Evolutionary conservation across 2,888 invertebrate species (phyloP).

Genomic region (Hirtodrosophila confusa): DNA sequence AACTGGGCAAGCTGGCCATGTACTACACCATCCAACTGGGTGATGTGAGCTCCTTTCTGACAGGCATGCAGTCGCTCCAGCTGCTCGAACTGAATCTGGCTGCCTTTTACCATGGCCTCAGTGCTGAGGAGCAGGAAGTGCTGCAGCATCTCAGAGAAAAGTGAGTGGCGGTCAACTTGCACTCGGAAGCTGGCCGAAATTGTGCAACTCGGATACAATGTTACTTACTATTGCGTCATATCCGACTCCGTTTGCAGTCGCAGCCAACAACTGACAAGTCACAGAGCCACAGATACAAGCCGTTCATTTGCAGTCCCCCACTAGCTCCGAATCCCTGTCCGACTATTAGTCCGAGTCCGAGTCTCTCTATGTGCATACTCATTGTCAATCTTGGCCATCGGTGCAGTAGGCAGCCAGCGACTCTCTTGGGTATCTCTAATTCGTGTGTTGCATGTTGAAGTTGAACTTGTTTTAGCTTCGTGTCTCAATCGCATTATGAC

Average conservation of each 20-base stretch:
- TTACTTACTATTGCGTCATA: conserved; percentile 73
- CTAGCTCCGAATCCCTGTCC: conserved; percentile 11
- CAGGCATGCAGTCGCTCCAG: conserved; percentile 89
- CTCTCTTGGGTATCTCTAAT: conserved; percentile 15
- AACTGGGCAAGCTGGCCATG: conserved; percentile 90
- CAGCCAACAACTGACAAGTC: not conserved
- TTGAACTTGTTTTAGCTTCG: conserved; percentile 54
- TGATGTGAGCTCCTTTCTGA: conserved; percentile 88
- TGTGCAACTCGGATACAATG: conserved; percentile 82
- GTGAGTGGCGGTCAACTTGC: conserved; percentile 83
- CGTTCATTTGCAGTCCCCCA: conserved; percentile 1
- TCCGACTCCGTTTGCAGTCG: conserved; percentile 50
- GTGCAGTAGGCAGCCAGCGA: conserved; percentile 71
- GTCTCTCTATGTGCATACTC: conserved; percentile 51
- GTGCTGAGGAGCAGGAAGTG: conserved; percentile 87
- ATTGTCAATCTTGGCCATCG: conserved; percentile 76
- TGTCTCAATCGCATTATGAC: conserved; percentile 27
- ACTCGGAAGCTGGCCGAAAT: conserved; percentile 72
- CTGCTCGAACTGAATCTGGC: conserved; percentile 88
- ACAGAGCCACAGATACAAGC: not conserved
- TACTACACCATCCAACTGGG: conserved; percentile 87
- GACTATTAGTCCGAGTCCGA: conserved; percentile 7
- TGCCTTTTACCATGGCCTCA: conserved; percentile 87
- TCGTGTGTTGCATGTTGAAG: conserved; percentile 9
- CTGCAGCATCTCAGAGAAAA: conserved; percentile 87